phyloP scores from a whole-genome alignment of 2,113 vertebrate genomes.

The Etia nguti region DNA sequence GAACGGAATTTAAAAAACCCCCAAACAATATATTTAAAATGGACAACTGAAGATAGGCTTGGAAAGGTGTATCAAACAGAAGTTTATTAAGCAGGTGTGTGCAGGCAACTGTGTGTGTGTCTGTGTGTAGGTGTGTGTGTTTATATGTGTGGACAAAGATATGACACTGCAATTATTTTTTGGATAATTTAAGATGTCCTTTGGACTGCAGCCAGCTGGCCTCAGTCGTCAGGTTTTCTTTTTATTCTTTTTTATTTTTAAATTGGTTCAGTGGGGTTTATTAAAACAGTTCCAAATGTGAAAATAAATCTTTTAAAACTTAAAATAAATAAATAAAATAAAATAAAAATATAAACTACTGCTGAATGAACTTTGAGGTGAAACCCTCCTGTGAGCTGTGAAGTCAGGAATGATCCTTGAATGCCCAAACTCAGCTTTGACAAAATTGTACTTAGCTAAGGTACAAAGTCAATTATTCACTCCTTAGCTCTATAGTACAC shows the following conservation, averaged over 20 bases:
- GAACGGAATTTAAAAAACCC: fast-evolving
- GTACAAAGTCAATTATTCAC: neutral
- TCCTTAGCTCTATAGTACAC: neutral
- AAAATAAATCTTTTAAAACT: neutral
- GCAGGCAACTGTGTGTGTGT: slow-evolving; percentile 6
- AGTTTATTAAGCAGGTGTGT: slow-evolving; percentile 63
- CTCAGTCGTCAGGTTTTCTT: neutral
- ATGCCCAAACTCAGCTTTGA: neutral
- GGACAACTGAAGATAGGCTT: slow-evolving; percentile 64
- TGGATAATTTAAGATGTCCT: neutral
- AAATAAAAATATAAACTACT: neutral
- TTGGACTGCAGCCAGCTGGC: neutral
- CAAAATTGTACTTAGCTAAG: neutral
- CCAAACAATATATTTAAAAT: slow-evolving; percentile 30
- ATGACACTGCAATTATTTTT: neutral
- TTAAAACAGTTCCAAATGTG: neutral
- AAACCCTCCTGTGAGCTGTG: neutral
- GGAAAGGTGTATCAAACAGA: slow-evolving; percentile 55
- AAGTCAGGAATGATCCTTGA: neutral
- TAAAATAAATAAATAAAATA: neutral
- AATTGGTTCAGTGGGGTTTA: neutral
- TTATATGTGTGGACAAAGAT: neutral
- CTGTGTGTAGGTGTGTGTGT: neutral
- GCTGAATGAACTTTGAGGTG: neutral
- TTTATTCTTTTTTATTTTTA: neutral